phyloP scores from a whole-genome alignment of 2,113 vertebrate genomes.

The Casuarius casuarius region DNA sequence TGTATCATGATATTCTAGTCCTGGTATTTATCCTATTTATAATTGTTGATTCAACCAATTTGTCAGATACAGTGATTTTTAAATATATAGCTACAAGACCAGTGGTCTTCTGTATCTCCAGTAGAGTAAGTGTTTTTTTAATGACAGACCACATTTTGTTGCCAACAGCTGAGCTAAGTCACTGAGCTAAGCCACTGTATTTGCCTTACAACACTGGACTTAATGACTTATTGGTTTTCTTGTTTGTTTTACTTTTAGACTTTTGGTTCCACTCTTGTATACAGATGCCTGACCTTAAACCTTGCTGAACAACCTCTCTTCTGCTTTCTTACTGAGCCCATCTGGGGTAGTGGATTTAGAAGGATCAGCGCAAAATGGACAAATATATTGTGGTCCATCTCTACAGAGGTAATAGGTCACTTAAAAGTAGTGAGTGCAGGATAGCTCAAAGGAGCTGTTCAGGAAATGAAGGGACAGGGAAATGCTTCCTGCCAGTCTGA shows the following conservation, averaged over 20 bases:
- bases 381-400: not conserved
- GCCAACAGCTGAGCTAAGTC: not conserved
- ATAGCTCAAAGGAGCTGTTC: not conserved
- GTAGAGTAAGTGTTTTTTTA: not conserved
- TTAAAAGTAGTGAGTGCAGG: not conserved
- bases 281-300: not conserved
- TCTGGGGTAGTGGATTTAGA: not conserved
- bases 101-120: not conserved
- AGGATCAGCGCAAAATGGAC: not conserved
- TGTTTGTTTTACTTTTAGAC: not conserved
- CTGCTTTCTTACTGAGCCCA: not conserved
- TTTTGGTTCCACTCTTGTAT: not conserved
- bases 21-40: not conserved
- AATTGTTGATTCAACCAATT: not conserved
- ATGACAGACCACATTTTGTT: not conserved
- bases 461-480: slow-evolving; percentile 20
- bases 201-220: not conserved
- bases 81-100: not conserved
- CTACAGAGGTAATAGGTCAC: not conserved
- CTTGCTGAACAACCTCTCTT: not conserved
- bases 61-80: not conserved
- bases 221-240: not conserved
- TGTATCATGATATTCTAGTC: not conserved
- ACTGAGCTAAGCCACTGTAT: not conserved
- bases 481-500: slow-evolving; percentile 11